A percentile compares a stretch with the other conserved stretches of the same genome.
phyloP scores from a whole-genome alignment of 1,140 invertebrate genomes.

The Belonocnema kinseyi region DNA sequence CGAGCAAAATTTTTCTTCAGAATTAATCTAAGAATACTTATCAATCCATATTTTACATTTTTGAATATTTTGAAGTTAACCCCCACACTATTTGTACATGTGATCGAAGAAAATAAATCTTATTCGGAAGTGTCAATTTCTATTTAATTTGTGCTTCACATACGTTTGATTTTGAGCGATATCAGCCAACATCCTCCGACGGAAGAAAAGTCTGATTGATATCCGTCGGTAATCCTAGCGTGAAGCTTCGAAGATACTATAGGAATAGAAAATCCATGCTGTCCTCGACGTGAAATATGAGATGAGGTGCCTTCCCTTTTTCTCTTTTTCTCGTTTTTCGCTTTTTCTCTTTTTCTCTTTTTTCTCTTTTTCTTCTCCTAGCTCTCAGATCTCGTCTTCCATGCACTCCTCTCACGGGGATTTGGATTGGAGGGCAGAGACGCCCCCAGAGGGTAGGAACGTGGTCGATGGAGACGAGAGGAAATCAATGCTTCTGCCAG shows the following conservation, averaged over 20 bases:
- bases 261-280: slow-evolving; percentile 71
- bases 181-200: slow-evolving; percentile 46
- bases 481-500: slow-evolving; percentile 74
- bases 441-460: slow-evolving; percentile 63
- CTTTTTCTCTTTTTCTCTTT: no score
- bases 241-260: slow-evolving; percentile 61
- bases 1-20: no score
- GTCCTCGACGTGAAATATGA: slow-evolving; percentile 73
- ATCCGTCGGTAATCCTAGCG: slow-evolving; percentile 68
- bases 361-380: slow-evolving; percentile 33
- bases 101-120: no score
- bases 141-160: neutral
- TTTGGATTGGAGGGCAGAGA: slow-evolving; percentile 67
- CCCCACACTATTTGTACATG: no score
- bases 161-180: neutral
- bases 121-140: neutral
- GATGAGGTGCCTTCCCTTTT: slow-evolving; percentile 58
- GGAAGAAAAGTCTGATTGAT: slow-evolving; percentile 65
- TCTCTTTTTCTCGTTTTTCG: no score
- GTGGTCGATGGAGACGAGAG: slow-evolving; percentile 73
- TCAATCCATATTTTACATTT: no score
- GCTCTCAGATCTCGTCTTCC: slow-evolving; percentile 31
- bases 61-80: no score
- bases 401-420: slow-evolving; percentile 62
- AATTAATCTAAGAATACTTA: no score